A percentile compares a stretch with the other conserved stretches of the same genome.
Conservation (phyloP, 2,888 invertebrate species). For the Lasioglossum villosulum region DNA sequence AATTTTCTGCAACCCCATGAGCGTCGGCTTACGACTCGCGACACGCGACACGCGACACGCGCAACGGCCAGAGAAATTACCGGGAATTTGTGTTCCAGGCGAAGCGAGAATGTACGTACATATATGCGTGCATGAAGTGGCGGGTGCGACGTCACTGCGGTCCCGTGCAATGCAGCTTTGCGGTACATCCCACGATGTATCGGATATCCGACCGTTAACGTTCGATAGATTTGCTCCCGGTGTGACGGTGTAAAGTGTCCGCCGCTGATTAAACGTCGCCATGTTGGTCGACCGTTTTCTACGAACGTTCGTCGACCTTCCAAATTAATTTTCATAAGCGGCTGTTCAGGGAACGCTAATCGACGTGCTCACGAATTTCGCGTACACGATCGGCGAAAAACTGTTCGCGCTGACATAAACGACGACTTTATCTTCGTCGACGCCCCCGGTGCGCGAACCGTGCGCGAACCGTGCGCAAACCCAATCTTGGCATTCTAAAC, state of each 20-base stretch:
- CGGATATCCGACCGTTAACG: slow-evolving; percentile 71
- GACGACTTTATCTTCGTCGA: not conserved
- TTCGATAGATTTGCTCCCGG: slow-evolving; percentile 67
- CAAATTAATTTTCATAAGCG: not conserved
- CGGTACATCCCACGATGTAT: slow-evolving; percentile 63
- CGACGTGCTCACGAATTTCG: too few species aligned
- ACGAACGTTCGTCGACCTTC: not conserved
- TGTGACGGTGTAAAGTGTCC: slow-evolving; percentile 59
- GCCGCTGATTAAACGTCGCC: slow-evolving; percentile 67
- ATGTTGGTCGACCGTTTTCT: slow-evolving; percentile 33
- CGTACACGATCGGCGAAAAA: too few species aligned
- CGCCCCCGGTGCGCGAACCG: not conserved
- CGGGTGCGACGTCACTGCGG: slow-evolving; percentile 62
- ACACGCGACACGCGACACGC: slow-evolving; percentile 3
- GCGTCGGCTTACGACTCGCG: slow-evolving; percentile 19
- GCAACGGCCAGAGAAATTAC: slow-evolving; percentile 41
- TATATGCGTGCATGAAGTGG: slow-evolving; percentile 13
- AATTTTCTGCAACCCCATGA: not conserved
- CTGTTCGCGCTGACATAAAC: not conserved
- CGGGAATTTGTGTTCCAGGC: slow-evolving; percentile 30
- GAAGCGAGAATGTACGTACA: slow-evolving; percentile 31
- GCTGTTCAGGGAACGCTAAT: too few species aligned
- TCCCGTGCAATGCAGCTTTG: slow-evolving; percentile 57
- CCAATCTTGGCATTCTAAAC: slow-evolving; percentile 5
- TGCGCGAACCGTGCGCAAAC: not conserved